These are phyloP conservation scores for Ailuropoda melanoleuca DNA, from an alignment of 2,113 vertebrate species.

Conservation along the genomic window DNA sequence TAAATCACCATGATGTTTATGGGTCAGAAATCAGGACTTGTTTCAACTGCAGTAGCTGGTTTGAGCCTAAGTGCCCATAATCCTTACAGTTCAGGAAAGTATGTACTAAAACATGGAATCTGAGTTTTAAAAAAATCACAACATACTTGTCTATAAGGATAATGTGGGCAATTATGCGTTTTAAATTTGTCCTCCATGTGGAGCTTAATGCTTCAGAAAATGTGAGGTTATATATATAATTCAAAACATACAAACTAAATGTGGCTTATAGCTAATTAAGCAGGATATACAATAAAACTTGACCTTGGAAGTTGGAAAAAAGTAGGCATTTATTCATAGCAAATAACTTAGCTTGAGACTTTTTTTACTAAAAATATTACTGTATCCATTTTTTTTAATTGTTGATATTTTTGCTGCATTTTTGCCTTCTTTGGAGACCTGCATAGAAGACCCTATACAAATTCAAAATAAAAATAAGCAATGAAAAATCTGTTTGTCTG, in stretches of 20 bases:
- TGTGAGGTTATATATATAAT: background rate
- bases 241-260: background rate
- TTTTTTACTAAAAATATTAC: background rate
- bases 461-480: slow-evolving; percentile 36
- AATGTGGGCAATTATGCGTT: background rate
- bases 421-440: slow-evolving; percentile 8
- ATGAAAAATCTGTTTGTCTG: background rate
- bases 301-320: background rate
- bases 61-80: background rate
- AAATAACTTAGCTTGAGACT: background rate
- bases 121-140: background rate
- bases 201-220: background rate
- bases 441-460: background rate
- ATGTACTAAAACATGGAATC: background rate
- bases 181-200: slow-evolving; percentile 2
- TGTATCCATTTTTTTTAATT: background rate
- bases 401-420: background rate
- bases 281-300: slow-evolving; percentile 20
- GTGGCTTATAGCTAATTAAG: slow-evolving; percentile 5
- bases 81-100: background rate
- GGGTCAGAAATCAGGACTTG: background rate
- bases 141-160: background rate
- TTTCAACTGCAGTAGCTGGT: slow-evolving; percentile 23
- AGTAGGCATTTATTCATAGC: background rate
- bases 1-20: background rate